These are phyloP conservation scores for Macrotis lagotis DNA, from an alignment of 2,113 vertebrate species.

Conservation along the genomic window DNA sequence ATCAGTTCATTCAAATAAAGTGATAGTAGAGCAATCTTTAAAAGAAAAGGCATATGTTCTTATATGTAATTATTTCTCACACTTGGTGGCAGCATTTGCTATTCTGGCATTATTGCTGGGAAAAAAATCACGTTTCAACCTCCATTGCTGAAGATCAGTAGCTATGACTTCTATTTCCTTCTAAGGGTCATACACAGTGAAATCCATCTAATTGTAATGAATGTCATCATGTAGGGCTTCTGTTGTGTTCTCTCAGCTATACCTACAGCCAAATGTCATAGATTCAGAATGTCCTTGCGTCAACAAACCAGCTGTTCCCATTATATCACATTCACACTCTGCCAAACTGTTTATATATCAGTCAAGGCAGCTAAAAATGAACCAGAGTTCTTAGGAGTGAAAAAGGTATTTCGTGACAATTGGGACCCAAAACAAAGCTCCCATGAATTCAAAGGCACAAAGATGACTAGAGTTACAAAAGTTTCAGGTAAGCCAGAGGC, in stretches of 20 bases:
- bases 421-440: constrained; percentile 33
- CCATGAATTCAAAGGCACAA: constrained; percentile 16
- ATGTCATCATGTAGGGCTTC: background rate
- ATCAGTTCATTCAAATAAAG: background rate
- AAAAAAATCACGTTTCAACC: constrained; percentile 34
- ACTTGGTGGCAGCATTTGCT: constrained; percentile 43
- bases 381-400: constrained; percentile 57
- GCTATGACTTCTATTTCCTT: constrained; percentile 34
- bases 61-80: constrained; percentile 49
- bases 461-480: constrained; percentile 37
- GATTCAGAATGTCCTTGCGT: constrained; percentile 51
- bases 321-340: constrained; percentile 43
- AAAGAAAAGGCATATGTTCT: constrained; percentile 15
- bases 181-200: constrained; percentile 33
- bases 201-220: constrained; percentile 32
- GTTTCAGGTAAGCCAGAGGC: background rate
- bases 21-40: background rate
- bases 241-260: constrained; percentile 25
- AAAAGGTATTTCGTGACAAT: constrained; percentile 48
- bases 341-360: constrained; percentile 55
- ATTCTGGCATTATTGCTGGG: constrained; percentile 21
- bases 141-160: constrained; percentile 35
- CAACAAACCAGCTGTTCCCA: constrained; percentile 61
- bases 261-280: constrained; percentile 25
- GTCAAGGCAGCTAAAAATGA: constrained; percentile 59